Evolutionary conservation across 2,797 vertebrate species (phyloP).

Genomic region (Artibeus lituratus): DNA sequence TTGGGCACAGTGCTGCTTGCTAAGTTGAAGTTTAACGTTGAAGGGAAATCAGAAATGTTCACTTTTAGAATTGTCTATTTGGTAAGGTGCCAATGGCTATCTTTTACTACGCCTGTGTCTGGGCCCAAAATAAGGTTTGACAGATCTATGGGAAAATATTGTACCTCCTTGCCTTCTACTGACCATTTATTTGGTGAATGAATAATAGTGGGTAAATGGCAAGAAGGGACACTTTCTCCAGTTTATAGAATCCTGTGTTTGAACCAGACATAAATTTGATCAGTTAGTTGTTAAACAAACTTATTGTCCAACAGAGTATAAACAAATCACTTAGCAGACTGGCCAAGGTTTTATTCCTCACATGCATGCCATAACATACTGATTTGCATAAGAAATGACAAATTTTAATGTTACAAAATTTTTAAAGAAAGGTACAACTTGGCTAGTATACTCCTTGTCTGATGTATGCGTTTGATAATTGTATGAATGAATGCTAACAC

Average conservation of each 20-base stretch:
- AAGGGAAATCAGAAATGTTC: not conserved
- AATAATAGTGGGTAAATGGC: not conserved
- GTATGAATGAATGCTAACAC: not conserved
- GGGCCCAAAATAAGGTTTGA: not conserved
- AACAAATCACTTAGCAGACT: not conserved
- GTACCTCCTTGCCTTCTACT: not conserved
- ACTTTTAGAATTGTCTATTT: conserved; percentile 25
- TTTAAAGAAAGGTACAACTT: not conserved
- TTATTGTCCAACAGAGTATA: not conserved
- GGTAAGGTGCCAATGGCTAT: not conserved
- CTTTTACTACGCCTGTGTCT: not conserved
- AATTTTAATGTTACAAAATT: not conserved
- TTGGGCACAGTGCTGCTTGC: not conserved
- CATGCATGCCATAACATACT: not conserved
- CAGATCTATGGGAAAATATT: not conserved
- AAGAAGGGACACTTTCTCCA: not conserved
- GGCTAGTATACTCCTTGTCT: not conserved
- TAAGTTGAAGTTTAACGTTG: not conserved
- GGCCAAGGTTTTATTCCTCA: not conserved
- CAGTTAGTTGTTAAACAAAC: not conserved
- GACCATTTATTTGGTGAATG: not conserved
- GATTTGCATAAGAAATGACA: conserved; percentile 14
- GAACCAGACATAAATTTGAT: not conserved
- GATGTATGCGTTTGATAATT: not conserved
- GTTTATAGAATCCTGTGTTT: not conserved